phyloP scores from a whole-genome alignment of 1,140 invertebrate species.

The Paraescarpia echinospica region DNA sequence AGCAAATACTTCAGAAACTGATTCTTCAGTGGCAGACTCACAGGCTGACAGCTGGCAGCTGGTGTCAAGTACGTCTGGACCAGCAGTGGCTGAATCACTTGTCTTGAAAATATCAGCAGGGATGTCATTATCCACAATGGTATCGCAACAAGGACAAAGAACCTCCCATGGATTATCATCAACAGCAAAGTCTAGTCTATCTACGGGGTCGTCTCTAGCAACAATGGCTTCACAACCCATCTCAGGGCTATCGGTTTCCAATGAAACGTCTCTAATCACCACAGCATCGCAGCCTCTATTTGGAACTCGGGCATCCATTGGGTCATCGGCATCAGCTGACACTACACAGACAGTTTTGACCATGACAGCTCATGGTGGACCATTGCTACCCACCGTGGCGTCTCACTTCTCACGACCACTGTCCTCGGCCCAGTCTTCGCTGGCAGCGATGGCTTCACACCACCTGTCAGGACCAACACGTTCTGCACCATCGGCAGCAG shows the following conservation, averaged over 20 bases:
- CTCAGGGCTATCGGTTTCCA: neutral
- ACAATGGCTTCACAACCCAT: neutral
- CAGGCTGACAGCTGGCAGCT: neutral
- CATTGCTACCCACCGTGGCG: neutral
- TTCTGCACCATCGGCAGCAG: neutral
- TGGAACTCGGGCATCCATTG: neutral
- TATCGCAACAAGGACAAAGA: neutral
- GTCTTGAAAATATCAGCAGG: no score
- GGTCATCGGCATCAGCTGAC: neutral
- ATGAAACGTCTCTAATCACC: neutral
- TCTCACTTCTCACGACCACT: neutral
- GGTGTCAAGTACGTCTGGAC: neutral
- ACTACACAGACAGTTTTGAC: neutral
- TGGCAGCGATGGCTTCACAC: neutral
- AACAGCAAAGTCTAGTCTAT: no score
- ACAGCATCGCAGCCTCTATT: neutral
- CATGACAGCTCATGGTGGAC: neutral
- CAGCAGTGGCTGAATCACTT: neutral
- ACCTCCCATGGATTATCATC: neutral
- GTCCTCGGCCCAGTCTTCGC: neutral
- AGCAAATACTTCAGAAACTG: neutral
- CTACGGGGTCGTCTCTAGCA: neutral
- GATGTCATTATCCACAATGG: neutral
- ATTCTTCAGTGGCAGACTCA: neutral
- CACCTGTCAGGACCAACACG: neutral